These are phyloP conservation scores for Lysiphlebus fabarum DNA, from an alignment of 1,140 invertebrate species.

Conservation along the genomic window DNA sequence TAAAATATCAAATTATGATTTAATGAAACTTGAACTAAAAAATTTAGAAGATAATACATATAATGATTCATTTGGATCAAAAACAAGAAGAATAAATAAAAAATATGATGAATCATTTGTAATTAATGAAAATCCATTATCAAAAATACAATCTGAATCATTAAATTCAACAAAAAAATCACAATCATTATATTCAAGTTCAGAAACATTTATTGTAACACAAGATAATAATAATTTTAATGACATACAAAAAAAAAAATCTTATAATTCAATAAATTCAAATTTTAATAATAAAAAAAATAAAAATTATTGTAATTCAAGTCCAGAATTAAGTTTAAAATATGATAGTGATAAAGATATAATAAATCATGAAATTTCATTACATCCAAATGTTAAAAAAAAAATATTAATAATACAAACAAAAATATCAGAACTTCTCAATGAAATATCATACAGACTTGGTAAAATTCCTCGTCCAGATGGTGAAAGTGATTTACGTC, in stretches of 20 bases:
- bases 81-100: slow-evolving; percentile 10
- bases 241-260: slow-evolving; percentile 29
- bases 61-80: background rate
- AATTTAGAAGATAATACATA: slow-evolving; percentile 13
- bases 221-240: slow-evolving; percentile 18
- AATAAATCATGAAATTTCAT: slow-evolving; percentile 26
- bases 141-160: background rate
- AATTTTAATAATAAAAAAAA: slow-evolving; percentile 26
- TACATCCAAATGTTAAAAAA: slow-evolving; percentile 37
- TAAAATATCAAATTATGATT: slow-evolving; percentile 3
- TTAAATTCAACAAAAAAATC: background rate
- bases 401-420: slow-evolving; percentile 44
- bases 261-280: slow-evolving; percentile 30
- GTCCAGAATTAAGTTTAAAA: slow-evolving; percentile 35
- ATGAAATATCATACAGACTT: slow-evolving; percentile 46
- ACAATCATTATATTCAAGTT: slow-evolving; percentile 10
- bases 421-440: slow-evolving; percentile 43
- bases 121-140: background rate
- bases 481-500: slow-evolving; percentile 45
- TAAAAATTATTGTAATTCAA: slow-evolving; percentile 36
- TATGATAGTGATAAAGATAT: slow-evolving; percentile 16
- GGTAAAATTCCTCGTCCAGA: slow-evolving; percentile 47
- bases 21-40: slow-evolving; percentile 27
- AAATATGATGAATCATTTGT: slow-evolving; percentile 26
- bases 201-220: slow-evolving; percentile 24